Percentiles rank a stretch among this genome's conserved stretches.
Conservation (phyloP, 1,140 invertebrate species). For the Drosophila lacteicornis region DNA sequence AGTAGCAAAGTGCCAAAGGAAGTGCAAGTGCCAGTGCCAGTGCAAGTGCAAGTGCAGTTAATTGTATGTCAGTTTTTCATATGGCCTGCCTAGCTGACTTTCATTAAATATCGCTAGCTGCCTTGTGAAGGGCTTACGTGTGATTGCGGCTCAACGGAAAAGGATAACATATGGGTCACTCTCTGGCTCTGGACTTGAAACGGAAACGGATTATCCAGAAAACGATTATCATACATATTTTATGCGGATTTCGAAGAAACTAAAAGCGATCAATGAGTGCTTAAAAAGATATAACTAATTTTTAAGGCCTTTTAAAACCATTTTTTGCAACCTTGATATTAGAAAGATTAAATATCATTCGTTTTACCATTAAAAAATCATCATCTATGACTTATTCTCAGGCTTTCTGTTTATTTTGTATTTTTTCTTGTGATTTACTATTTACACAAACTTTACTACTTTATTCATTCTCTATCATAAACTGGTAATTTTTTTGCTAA, state of each 20-base stretch:
- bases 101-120: conserved; percentile 78
- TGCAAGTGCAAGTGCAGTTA: conserved; percentile 8
- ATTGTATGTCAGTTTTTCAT: conserved; percentile 81
- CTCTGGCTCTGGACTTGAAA: neutral
- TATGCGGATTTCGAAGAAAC: neutral
- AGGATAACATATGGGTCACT: neutral
- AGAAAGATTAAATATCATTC: too few relatives aligned
- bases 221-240: neutral
- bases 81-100: conserved; percentile 73
- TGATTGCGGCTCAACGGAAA: conserved; percentile 60
- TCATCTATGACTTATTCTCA: too few relatives aligned
- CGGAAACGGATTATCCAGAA: neutral
- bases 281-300: neutral
- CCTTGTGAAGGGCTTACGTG: conserved; percentile 84
- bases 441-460: neutral
- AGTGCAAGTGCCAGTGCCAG: neutral
- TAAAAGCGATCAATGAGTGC: too few relatives aligned
- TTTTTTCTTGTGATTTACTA: neutral
- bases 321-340: too few relatives aligned
- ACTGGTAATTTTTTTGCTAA: too few relatives aligned
- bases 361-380: too few relatives aligned
- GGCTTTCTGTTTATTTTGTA: neutral
- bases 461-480: neutral
- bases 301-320: too few relatives aligned
- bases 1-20: neutral